phyloP scores from a whole-genome alignment of 2,113 vertebrate genomes.

The Dasypus novemcinctus region DNA sequence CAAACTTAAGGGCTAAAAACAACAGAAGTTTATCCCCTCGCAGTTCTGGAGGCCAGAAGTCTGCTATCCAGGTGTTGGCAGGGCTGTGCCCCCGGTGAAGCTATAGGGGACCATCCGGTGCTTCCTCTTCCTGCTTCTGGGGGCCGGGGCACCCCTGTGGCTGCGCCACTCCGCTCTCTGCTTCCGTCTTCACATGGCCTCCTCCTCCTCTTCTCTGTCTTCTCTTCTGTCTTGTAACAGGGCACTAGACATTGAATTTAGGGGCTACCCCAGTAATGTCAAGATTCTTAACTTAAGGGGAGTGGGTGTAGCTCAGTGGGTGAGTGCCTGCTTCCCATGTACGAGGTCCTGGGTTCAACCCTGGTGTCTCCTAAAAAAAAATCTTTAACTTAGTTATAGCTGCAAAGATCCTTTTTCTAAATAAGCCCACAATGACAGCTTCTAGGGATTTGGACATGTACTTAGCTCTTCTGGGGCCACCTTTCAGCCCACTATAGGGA shows the following conservation, averaged over 20 bases:
- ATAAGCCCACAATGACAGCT: background rate
- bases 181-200: background rate
- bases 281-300: background rate
- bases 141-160: background rate
- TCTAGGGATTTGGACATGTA: background rate
- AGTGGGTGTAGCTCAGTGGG: no score
- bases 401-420: conserved; percentile 20
- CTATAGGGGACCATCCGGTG: background rate
- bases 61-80: conserved; percentile 32
- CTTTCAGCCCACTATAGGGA: background rate
- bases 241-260: conserved; percentile 9
- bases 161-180: background rate
- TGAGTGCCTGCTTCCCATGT: no score
- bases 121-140: background rate
- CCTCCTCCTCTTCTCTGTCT: background rate
- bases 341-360: no score
- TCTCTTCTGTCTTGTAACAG: background rate
- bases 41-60: background rate
- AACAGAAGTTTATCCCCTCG: conserved; percentile 40
- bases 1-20: background rate
- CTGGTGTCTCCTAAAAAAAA: no score
- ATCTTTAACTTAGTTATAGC: background rate
- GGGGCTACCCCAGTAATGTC: conserved; percentile 13
- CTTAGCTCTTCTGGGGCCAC: background rate
- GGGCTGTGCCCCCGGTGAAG: background rate